Evolutionary conservation across 37 sponge, comb jelly and placozoan species (phyloP), one percentile per base, ranked within the genome.

Genomic region (Crambe crambe): DNA sequence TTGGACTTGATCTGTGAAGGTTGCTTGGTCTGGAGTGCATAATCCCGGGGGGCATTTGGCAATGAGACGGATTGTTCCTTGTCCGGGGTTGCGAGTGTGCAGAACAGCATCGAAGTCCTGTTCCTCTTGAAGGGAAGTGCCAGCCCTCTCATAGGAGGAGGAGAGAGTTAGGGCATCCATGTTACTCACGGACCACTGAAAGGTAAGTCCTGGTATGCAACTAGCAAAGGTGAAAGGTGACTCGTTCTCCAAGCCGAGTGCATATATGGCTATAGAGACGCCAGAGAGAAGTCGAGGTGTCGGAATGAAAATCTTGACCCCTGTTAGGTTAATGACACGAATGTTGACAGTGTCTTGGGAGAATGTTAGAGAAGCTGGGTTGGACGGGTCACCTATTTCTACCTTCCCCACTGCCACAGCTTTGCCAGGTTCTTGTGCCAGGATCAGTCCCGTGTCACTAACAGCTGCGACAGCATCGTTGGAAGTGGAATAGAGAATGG

Each of bases 111-210:
- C 69, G 47, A 90, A 90, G 34, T 86, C 92, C 76, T 70, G 76
- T 32, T 93, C 94, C 42, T 88, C 83, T 47, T 90, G 73, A 0
- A 90, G 64, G 15, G 91, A 86, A 1, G 85, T 66, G 1, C 94
- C 92, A 42, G 87, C 91, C 71, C 82, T 79, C 23, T 85, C 86
- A 64, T 93, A 95, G 26, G 90, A 85, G 0, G 94, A 95, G 41
- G 39, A 35, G 20, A 95, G 72, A 8, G 88, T 75, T 23, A 90
- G 58, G 12, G 86, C 82, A 60, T 95, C 94, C 80, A 87, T 90
- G 81, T 93, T 95, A 64, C 67, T 76, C 18, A 76, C 83, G 0
- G 87, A 85, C 96, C 96, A 95, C 26, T 83, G 85, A 75, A 95
- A 95, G 32, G 42, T 20, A 2, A 95, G 37, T 1, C 82, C 82